Base-by-base conservation (phyloP, 2,797 vertebrate genomes). In the Bufotes viridis region DNA sequence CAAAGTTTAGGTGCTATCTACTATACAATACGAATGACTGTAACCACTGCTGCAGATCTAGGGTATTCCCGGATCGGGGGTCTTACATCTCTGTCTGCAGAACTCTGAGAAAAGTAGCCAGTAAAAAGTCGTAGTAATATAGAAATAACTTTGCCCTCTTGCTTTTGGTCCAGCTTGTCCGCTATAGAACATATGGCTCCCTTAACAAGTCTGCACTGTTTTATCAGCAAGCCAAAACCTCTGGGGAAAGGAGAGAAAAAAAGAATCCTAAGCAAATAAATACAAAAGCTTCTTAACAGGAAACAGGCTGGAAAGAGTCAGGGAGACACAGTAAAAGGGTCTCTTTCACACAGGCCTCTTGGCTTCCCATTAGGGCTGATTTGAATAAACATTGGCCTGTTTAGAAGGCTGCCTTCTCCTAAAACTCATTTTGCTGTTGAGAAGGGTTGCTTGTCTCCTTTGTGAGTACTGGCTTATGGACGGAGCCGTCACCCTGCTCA, bases 301-400 rank as follows among this genome's bases (percentile, higher is more conserved):
- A 89, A 89, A 89, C 88, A 89, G 85, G 84, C 85, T 89, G 88
- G 88, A 89, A 78, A 89, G 88, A 89, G 88, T 87, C 85, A 83
- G 88, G 29, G 88, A 89, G 88, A 89, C 85, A 79, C 84, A 84
- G 84, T 87, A 87, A 89, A 87, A 87, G 88, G 88, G 74, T 87
- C 88, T 87, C 88, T 89, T 89, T 89, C 88, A 89, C 80, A 87
- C 85, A 87, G 88, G 88, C 88, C 84, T 89, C 88, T 87, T 89
- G 88, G 88, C 88, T 89, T 84, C 84, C 85, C 84, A 89, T 89
- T 83, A 89, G 88, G 88, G 55, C 65, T 79, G 80, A 89, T 89
- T 89, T 87, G 88, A 87, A 89, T 89, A 89, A 89, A 89, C 88
- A 89, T 89, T 87, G 88, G 80, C 81, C 81, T 78, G 88, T 70